Conservation (phyloP, 2,113 vertebrate genomes). For the Laticauda laticaudata region DNA sequence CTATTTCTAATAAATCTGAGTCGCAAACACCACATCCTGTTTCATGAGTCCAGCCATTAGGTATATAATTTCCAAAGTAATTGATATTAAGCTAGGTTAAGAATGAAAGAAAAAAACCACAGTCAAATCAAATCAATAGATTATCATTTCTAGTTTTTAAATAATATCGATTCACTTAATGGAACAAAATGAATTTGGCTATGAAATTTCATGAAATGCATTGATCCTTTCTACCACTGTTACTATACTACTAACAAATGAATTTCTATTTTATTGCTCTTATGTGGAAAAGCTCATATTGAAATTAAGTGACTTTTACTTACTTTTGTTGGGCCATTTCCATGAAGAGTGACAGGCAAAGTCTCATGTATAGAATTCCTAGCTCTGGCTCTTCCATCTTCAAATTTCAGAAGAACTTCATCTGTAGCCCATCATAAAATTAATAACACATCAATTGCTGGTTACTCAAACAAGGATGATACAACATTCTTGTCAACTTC, state of each 20-base stretch:
- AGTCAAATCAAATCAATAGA: background rate
- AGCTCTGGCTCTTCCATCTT: slow-evolving; percentile 83
- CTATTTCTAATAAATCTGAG: slow-evolving; percentile 81
- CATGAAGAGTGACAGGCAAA: slow-evolving; percentile 85
- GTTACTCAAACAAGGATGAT: slow-evolving; percentile 1
- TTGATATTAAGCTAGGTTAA: slow-evolving; percentile 87
- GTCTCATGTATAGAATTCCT: slow-evolving; percentile 90
- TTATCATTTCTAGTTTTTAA: background rate
- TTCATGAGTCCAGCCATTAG: slow-evolving; percentile 90
- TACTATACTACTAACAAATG: background rate
- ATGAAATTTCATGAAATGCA: background rate
- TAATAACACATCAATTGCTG: background rate
- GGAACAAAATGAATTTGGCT: background rate
- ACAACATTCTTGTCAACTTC: background rate
- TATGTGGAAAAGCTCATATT: background rate
- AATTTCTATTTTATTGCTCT: background rate
- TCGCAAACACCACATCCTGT: slow-evolving; percentile 86
- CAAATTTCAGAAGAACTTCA: slow-evolving; percentile 94
- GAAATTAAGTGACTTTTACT: slow-evolving; percentile 49
- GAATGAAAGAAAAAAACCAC: background rate
- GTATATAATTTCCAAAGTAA: slow-evolving; percentile 94
- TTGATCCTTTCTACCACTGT: background rate
- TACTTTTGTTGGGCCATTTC: slow-evolving; percentile 95
- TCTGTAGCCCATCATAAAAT: slow-evolving; percentile 67
- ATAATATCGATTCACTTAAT: background rate